Evolutionary conservation across 2,113 vertebrate species (phyloP).

Genomic region (Acinonyx jubatus): DNA sequence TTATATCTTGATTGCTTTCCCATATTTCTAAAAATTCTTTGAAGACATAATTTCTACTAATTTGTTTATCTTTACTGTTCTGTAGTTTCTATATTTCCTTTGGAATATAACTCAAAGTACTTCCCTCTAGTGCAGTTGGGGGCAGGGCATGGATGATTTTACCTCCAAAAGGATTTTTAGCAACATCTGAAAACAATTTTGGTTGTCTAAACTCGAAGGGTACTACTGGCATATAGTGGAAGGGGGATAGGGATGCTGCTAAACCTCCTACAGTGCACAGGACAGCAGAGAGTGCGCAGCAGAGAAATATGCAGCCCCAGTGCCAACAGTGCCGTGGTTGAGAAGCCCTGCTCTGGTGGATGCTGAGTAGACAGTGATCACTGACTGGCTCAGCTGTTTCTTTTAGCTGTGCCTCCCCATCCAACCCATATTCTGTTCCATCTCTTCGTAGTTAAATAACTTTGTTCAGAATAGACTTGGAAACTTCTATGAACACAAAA

Average conservation of each 20-base stretch:
- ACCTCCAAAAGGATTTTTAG: neutral
- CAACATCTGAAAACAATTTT: neutral
- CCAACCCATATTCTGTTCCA: neutral
- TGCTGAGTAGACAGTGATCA: neutral
- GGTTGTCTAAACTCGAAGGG: neutral
- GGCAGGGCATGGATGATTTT: neutral
- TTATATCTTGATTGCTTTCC: neutral
- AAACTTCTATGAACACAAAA: neutral
- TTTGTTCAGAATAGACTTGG: neutral
- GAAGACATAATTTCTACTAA: neutral
- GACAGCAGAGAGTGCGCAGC: neutral
- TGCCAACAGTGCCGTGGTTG: neutral
- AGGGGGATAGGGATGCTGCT: neutral
- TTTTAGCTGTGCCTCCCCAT: neutral
- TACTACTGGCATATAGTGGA: neutral
- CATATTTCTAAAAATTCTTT: neutral
- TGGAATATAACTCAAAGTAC: neutral
- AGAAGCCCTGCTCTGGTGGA: neutral
- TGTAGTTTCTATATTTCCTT: neutral
- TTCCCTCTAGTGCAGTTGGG: neutral
- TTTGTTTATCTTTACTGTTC: neutral
- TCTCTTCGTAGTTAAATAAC: neutral
- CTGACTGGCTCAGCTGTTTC: neutral
- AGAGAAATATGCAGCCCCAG: neutral
- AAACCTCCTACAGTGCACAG: neutral